Evolutionary conservation across 2,797 vertebrate species (phyloP), one percentile per base, ranked within the genome.

Genomic region (Odontamblyopus rebecca): DNA sequence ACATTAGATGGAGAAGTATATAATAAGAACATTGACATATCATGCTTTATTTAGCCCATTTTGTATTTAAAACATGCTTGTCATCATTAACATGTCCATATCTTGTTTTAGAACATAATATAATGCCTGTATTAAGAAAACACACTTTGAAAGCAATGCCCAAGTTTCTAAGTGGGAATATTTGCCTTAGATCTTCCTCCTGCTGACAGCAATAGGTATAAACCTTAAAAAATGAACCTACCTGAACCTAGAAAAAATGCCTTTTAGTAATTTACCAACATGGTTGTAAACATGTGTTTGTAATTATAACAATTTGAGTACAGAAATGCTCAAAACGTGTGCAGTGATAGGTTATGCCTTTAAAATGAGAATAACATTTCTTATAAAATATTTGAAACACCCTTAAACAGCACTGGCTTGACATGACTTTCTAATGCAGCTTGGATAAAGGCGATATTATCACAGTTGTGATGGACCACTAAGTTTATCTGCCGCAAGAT

Each of bases 401-500:
- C 54, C 23, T 30, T 6, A 18, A 15, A 30, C 27, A 30, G 57
- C 15, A 30, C 27, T 60, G 27, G 27, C 29, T 29, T 61, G 6
- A 35, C 60, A 61, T 8, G 6, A 32, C 30, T 62, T 5, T 38
- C 18, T n/a, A 38, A 38, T 9, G 61, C 18, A 7, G 19, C 32
- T 62, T 62, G 13, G 18, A 62, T 35, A 35, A 38, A 62, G 30
- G 0, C 30, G 15, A 32, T 61, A 13, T 1, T 29, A 16, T 60
- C 27, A 57, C 8, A 4, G 27, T 18, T 59, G 26, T 32, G 29
- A 61, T 32, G 59, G 29, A 12, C 30, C 60, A 35, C 59, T 60
- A 60, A 30, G 59, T 62, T 19, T 62, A 35, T 62, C 61, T n/a
- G 32, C 61, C n/a, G 61, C 59, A 9, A 11, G 30, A 61, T 32